Base-by-base conservation (phyloP, 2,113 vertebrate genomes). In the Lonchura striata region DNA sequence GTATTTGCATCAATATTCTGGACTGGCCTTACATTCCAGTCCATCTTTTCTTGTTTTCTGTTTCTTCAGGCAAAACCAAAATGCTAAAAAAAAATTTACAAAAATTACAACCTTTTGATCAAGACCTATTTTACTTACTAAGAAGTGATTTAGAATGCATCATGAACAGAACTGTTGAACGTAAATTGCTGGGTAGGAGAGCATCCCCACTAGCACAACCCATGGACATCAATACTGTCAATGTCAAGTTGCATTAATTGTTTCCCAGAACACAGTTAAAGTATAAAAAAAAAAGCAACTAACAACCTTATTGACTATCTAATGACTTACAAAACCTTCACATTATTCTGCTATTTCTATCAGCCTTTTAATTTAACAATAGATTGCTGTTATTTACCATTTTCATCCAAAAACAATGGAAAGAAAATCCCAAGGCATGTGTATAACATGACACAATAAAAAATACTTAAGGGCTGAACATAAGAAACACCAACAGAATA, bases 11-110 rank as follows among this genome's bases (percentile, higher is more conserved):
- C 72, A 27, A 63, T 10, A 46, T 92, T 85, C 70, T 89, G 86
- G 24, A 83, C 77, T 39, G 92, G 83, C 37, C 96, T 96, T 77
- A 39, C 37, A 82, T 96, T 98, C 98, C 98, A 98, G 78, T 97
- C 97, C 98, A 98, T 98, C 33, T 83, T 93, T 50, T 77, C 65
- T 46, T 68, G 21, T 63, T 69, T 42, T 80, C 60, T 64, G 95
- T 82, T 86, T 86, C 64, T 92, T 90, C 74, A 88, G 37, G 52
- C 24, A 85, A 59, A 94, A 13, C 20, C 44, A 85, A 82, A 61
- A 95, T 50, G 41, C 97, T 98, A 95, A 59, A 91, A 86, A 86
- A 83, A 8, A 17, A 0, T 7, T 19, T 59, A 56, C 8, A 56
- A 35, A 53, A 39, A 87, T 41, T 33, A 81, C 23, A 66, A 61